phyloP scores from a whole-genome alignment of 2,113 vertebrate species.

The Cervus canadensis region DNA sequence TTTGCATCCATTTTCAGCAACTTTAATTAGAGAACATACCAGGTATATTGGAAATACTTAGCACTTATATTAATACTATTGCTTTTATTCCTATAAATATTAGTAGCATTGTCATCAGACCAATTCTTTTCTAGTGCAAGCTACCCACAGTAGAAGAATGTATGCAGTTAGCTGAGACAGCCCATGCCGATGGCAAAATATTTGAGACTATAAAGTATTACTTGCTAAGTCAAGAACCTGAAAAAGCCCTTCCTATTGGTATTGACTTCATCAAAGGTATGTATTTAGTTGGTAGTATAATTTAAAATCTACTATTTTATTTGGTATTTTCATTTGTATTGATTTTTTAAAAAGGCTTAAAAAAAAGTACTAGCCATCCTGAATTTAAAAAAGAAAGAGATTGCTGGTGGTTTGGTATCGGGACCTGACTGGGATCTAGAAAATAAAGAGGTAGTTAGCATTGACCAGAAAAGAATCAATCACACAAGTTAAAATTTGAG shows the following conservation, averaged over 20 bases:
- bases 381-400: not conserved
- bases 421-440: not conserved
- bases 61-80: not conserved
- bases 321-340: not conserved
- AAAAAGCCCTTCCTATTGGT: constrained; percentile 90
- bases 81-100: not conserved
- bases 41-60: not conserved
- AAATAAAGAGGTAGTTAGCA: not conserved
- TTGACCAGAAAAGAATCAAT: not conserved
- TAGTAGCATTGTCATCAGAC: not conserved
- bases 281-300: not conserved
- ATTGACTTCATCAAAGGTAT: constrained; percentile 92
- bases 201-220: constrained; percentile 90
- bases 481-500: not conserved
- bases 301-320: not conserved
- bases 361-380: not conserved
- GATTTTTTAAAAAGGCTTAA: not conserved
- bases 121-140: constrained; percentile 86
- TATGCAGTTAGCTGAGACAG: constrained; percentile 83
- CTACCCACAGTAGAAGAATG: constrained; percentile 90
- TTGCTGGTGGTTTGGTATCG: not conserved
- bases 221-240: constrained; percentile 91
- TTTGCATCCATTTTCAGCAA: not conserved
- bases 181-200: constrained; percentile 81
- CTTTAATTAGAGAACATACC: not conserved